Percentiles rank a stretch among this genome's conserved stretches.
Conservation (phyloP, 2,888 invertebrate genomes). For the Mylabris sibirica region DNA sequence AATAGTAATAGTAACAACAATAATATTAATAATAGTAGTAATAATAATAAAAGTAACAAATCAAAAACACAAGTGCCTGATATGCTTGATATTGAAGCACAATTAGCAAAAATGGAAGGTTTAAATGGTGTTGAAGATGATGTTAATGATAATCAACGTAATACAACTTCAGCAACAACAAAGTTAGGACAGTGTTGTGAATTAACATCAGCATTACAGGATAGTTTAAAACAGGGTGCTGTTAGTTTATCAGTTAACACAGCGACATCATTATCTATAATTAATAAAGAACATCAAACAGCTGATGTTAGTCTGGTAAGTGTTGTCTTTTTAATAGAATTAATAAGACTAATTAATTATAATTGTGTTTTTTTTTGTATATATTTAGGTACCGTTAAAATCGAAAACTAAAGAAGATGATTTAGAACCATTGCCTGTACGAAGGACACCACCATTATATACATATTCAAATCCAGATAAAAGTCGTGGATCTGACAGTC, state of each 20-base stretch:
- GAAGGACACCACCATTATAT: conserved; percentile 77
- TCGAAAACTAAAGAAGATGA: conserved; percentile 46
- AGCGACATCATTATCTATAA: conserved; percentile 28
- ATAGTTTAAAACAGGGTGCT: conserved; percentile 50
- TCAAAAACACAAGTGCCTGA: conserved; percentile 62
- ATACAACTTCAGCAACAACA: conserved; percentile 23
- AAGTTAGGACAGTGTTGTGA: conserved; percentile 58
- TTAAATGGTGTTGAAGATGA: conserved; percentile 53
- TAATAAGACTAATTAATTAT: background rate
- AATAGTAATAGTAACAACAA: background rate
- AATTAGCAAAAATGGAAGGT: conserved; percentile 74
- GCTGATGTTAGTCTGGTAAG: conserved; percentile 49
- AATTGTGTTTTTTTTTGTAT: conserved; percentile 11
- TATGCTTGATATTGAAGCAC: conserved; percentile 73
- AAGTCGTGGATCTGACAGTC: conserved; percentile 58
- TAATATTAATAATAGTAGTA: background rate
- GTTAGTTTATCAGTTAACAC: conserved; percentile 39
- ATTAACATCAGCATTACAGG: conserved; percentile 54
- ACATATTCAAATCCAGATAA: conserved; percentile 81
- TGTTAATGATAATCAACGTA: conserved; percentile 54
- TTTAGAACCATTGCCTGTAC: conserved; percentile 72
- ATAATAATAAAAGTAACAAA: conserved; percentile 36
- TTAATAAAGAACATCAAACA: conserved; percentile 37
- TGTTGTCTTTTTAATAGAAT: background rate
- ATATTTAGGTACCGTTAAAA: conserved; percentile 38